Percentiles rank a stretch among this genome's conserved stretches.
Evolutionary conservation across 2,797 vertebrate species (phyloP).

Genomic region (Heterohyrax brucei): DNA sequence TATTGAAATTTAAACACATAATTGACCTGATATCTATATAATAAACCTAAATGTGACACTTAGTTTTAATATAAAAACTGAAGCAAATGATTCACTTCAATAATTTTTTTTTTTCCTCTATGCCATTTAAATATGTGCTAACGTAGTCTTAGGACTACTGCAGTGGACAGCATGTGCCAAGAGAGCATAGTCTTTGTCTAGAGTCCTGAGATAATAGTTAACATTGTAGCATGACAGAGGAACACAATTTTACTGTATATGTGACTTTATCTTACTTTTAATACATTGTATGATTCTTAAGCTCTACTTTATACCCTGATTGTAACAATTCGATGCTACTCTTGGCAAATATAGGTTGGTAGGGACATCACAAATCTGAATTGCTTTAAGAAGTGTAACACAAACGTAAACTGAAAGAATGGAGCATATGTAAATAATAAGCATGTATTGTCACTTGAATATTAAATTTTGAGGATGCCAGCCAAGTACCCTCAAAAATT

Average conservation of each 20-base stretch:
- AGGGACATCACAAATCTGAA: neutral
- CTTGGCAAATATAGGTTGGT: neutral
- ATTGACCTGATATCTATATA: neutral
- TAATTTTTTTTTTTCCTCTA: neutral
- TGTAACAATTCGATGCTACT: neutral
- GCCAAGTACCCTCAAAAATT: no score
- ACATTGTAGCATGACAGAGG: neutral
- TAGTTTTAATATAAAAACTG: neutral
- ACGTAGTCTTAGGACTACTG: neutral
- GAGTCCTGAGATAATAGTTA: neutral
- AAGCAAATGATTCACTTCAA: neutral
- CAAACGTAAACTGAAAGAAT: neutral
- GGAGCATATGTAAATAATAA: neutral
- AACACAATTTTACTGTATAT: neutral
- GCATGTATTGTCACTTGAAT: neutral
- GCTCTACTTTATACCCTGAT: neutral
- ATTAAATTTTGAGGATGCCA: neutral
- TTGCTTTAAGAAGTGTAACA: neutral
- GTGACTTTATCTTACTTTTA: neutral
- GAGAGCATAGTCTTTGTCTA: neutral
- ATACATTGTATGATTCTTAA: slow-evolving; percentile 15
- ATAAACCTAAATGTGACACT: neutral
- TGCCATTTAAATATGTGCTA: neutral
- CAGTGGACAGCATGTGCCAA: neutral
- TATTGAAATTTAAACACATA: neutral